phyloP scores from a whole-genome alignment of 1,140 invertebrate genomes.

The Thaumatotibia leucotreta region DNA sequence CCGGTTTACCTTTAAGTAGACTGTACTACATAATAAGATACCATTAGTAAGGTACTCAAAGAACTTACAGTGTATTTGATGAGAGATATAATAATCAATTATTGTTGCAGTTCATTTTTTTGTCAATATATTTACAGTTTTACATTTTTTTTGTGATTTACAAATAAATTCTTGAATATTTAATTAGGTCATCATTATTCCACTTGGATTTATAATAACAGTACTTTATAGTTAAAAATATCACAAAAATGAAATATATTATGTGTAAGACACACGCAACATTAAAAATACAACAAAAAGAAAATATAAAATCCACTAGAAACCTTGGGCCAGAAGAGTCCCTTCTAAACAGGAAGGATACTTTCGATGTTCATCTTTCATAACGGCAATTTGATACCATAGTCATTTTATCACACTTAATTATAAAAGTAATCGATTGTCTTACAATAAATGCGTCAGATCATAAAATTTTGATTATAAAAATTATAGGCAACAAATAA shows the following conservation, averaged over 20 bases:
- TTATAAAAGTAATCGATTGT: constrained; percentile 76
- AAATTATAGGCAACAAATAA: constrained; percentile 74
- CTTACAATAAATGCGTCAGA: constrained; percentile 77
- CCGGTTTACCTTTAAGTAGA: constrained; percentile 70
- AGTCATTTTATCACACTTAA: constrained; percentile 75
- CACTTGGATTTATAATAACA: constrained; percentile 75
- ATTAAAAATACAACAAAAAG: constrained; percentile 76
- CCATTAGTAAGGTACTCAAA: constrained; percentile 67
- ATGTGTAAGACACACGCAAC: constrained; percentile 77
- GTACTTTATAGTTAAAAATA: constrained; percentile 77
- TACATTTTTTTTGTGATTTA: constrained; percentile 76
- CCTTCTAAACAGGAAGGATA: constrained; percentile 77
- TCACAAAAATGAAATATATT: constrained; percentile 78
- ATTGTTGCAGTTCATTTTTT: constrained; percentile 74
- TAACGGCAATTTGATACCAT: constrained; percentile 75
- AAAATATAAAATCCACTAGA: constrained; percentile 76
- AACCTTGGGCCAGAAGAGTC: constrained; percentile 73
- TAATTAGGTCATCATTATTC: constrained; percentile 75
- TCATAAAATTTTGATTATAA: constrained; percentile 74
- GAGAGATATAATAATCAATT: constrained; percentile 70
- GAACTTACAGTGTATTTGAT: constrained; percentile 73
- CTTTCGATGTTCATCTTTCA: constrained; percentile 77
- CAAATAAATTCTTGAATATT: constrained; percentile 77
- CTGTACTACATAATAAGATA: constrained; percentile 69
- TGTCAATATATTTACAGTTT: constrained; percentile 78